Percentiles rank a stretch among this genome's conserved stretches.
phyloP scores from a whole-genome alignment of 2,113 vertebrate species.

The Cebus imitator region DNA sequence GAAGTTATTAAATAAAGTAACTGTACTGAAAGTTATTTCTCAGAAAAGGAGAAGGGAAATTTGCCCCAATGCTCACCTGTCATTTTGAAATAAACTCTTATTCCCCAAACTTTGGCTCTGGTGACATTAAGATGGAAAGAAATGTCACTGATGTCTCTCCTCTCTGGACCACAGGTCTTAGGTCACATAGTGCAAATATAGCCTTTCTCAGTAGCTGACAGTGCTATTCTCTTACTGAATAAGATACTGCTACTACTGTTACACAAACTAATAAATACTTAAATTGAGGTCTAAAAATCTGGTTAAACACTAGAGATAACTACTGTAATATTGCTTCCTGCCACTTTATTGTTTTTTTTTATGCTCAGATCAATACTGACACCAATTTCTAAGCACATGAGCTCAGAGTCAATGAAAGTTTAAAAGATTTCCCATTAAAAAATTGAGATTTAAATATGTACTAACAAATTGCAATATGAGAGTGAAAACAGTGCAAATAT shows the following conservation, averaged over 20 bases:
- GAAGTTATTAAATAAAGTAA: background rate
- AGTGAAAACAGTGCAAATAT: background rate
- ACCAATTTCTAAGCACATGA: background rate
- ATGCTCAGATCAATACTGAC: background rate
- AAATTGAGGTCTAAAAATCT: background rate
- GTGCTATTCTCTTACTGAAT: background rate
- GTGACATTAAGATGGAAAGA: background rate
- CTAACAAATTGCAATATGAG: background rate
- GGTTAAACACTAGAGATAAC: background rate
- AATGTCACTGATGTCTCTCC: background rate
- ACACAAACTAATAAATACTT: background rate
- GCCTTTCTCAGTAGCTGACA: background rate
- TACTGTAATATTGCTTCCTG: background rate
- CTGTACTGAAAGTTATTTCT: background rate
- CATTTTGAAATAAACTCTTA: constrained; percentile 28
- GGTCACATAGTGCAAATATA: background rate
- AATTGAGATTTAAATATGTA: background rate
- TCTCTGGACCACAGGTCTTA: background rate
- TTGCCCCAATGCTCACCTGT: background rate
- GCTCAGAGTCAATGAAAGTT: background rate
- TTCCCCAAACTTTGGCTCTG: background rate
- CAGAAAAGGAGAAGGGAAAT: background rate
- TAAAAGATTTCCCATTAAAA: background rate
- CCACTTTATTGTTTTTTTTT: background rate
- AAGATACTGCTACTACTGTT: background rate